Evolutionary conservation across 1,140 invertebrate species (phyloP).

Genomic region (Neodiprion virginianus): DNA sequence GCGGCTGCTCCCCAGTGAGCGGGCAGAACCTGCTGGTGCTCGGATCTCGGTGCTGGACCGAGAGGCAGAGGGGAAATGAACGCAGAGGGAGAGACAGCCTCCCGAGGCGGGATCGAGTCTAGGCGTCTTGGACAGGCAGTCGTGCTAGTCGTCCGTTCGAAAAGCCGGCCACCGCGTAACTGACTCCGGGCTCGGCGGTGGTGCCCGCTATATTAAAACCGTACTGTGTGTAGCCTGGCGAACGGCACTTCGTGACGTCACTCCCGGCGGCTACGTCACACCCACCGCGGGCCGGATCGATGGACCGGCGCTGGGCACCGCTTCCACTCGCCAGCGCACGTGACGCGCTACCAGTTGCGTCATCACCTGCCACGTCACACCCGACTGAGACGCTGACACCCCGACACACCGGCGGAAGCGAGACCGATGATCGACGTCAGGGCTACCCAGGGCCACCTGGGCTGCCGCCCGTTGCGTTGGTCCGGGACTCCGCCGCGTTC

Average conservation of each 20-base stretch:
- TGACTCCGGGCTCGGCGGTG: slow-evolving; percentile 56
- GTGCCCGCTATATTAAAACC: slow-evolving; percentile 61
- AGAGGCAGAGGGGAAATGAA: slow-evolving; percentile 15
- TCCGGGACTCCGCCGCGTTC: no score
- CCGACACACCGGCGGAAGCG: slow-evolving; percentile 21
- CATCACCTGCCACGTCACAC: slow-evolving; percentile 34
- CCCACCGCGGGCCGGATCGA: slow-evolving; percentile 46
- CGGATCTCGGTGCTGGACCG: slow-evolving; percentile 7
- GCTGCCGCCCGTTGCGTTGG: background rate
- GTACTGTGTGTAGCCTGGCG: slow-evolving; percentile 56
- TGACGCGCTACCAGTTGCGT: slow-evolving; percentile 51
- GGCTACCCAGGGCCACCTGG: background rate
- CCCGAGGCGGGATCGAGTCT: slow-evolving; percentile 20
- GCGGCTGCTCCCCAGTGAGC: no score
- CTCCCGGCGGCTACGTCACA: slow-evolving; percentile 38
- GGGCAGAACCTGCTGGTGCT: background rate
- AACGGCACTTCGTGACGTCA: slow-evolving; percentile 42
- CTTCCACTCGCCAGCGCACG: slow-evolving; percentile 43
- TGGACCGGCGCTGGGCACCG: slow-evolving; percentile 40
- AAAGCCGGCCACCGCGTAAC: slow-evolving; percentile 59
- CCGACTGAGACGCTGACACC: background rate
- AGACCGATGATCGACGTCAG: background rate
- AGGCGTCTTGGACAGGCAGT: background rate
- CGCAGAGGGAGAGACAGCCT: slow-evolving; percentile 8
- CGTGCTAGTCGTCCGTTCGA: slow-evolving; percentile 37